phyloP scores from a whole-genome alignment of 2,113 vertebrate genomes.

The Eurypyga helias region DNA sequence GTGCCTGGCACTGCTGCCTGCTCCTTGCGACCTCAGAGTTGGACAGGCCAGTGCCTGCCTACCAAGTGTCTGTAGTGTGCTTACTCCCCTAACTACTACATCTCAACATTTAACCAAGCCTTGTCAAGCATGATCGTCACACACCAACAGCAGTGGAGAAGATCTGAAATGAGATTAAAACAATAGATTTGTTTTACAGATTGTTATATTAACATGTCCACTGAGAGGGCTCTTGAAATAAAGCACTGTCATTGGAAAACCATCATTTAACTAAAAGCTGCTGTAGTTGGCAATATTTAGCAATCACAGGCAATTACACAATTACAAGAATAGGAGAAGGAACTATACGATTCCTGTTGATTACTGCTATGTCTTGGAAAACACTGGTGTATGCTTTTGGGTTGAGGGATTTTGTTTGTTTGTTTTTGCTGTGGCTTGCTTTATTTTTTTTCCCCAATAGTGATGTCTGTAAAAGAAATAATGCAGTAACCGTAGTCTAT shows the following conservation, averaged over 20 bases:
- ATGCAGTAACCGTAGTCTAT: background rate
- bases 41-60: background rate
- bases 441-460: no score
- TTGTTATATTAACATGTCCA: background rate
- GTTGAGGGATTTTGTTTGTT: no score
- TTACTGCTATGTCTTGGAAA: background rate
- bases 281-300: background rate
- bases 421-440: no score
- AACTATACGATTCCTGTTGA: background rate
- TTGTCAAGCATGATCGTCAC: background rate
- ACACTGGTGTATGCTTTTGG: background rate
- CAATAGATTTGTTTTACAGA: background rate
- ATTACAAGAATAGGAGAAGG: background rate
- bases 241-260: background rate
- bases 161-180: background rate
- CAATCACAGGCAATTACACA: background rate
- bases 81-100: background rate
- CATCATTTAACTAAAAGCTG: background rate
- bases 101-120: background rate
- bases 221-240: background rate
- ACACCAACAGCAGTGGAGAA: rapidly evolving
- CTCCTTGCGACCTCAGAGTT: rapidly evolving
- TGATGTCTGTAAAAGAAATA: background rate
- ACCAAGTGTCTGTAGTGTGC: rapidly evolving
- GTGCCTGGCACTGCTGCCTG: no score